phyloP scores from a whole-genome alignment of 2,113 vertebrate species.

The Plotosus lineatus region DNA sequence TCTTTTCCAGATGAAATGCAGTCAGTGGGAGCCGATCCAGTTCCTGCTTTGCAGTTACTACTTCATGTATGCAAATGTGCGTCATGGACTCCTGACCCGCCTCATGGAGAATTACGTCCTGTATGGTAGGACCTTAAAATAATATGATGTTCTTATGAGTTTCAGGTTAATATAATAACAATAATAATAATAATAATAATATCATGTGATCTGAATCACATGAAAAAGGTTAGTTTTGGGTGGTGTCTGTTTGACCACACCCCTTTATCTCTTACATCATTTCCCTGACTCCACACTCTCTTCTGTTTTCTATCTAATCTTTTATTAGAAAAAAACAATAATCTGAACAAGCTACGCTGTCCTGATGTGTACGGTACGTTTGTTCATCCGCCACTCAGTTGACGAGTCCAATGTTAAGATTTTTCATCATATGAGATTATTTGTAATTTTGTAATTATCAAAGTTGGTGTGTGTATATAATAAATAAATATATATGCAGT shows the following conservation, averaged over 20 bases:
- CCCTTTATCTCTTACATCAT: background rate
- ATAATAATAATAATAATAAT: no score
- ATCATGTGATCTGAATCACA: background rate
- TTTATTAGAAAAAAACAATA: conserved; percentile 11
- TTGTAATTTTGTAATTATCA: no score
- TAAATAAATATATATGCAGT: no score
- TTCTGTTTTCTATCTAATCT: background rate
- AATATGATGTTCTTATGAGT: background rate
- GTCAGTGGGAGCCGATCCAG: conserved; percentile 60
- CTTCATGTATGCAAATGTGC: conserved; percentile 75
- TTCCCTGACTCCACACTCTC: background rate
- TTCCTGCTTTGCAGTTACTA: conserved; percentile 76
- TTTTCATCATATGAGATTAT: no score
- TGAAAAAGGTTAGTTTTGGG: background rate
- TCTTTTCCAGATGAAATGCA: conserved; percentile 69
- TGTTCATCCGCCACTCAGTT: background rate
- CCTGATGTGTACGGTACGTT: background rate
- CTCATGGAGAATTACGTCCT: conserved; percentile 73
- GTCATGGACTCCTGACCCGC: conserved; percentile 70
- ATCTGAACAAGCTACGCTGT: background rate
- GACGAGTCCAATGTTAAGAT: no score
- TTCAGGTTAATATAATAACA: no score
- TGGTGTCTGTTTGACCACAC: background rate
- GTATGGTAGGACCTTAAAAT: conserved; percentile 66
- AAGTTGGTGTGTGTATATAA: no score